Percentiles rank a stretch among this genome's conserved stretches.
phyloP scores from a whole-genome alignment of 2,113 vertebrate species.

The Leptocoma aspasia region DNA sequence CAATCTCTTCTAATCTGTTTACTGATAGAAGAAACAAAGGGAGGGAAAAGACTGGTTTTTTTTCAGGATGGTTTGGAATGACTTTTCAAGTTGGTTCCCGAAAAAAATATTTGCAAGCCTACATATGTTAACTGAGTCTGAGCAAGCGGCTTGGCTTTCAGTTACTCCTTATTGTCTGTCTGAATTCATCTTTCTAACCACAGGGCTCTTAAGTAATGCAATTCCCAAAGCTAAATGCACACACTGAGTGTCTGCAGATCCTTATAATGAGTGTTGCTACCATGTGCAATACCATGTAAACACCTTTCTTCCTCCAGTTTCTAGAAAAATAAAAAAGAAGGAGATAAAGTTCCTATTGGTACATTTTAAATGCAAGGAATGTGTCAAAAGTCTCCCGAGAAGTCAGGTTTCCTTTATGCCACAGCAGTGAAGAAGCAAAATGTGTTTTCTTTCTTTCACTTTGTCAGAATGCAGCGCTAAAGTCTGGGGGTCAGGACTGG shows the following conservation, averaged over 20 bases:
- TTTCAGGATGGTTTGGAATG: background rate
- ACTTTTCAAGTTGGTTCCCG: background rate
- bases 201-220: constrained; percentile 60
- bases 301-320: constrained; percentile 63
- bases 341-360: constrained; percentile 51
- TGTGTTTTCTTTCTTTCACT: constrained; percentile 75
- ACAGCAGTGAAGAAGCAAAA: constrained; percentile 62
- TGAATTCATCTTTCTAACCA: constrained; percentile 64
- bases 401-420: constrained; percentile 62
- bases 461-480: constrained; percentile 69
- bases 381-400: constrained; percentile 58
- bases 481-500: constrained; percentile 70
- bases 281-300: constrained; percentile 60
- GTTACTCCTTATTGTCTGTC: constrained; percentile 49
- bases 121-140: constrained; percentile 24
- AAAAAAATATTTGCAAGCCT: background rate
- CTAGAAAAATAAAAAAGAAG: constrained; percentile 60
- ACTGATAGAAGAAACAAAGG: background rate
- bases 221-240: constrained; percentile 57
- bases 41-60: background rate
- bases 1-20: background rate
- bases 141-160: constrained; percentile 29
- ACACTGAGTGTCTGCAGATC: constrained; percentile 39
- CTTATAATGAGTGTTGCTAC: constrained; percentile 40
- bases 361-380: constrained; percentile 59